These are phyloP conservation scores for Euthynnus affinis DNA, from an alignment of 2,797 vertebrate species.

Conservation along the genomic window DNA sequence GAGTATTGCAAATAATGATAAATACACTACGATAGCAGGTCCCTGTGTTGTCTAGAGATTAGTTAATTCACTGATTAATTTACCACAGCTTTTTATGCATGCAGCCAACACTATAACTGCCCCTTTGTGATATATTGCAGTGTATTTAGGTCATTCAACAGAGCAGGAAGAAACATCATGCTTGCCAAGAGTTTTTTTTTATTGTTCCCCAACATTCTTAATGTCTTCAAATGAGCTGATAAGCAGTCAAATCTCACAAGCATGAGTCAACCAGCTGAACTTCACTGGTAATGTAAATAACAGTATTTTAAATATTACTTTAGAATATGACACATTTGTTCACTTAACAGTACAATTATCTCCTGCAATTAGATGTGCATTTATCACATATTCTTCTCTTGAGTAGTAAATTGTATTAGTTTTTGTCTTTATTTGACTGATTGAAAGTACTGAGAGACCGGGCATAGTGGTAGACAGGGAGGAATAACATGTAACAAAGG, in stretches of 20 bases:
- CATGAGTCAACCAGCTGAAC: slow-evolving; percentile 24
- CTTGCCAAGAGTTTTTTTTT: slow-evolving; percentile 48
- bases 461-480: no score
- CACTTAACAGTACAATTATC: neutral
- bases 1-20: slow-evolving; percentile 22
- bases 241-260: slow-evolving; percentile 35
- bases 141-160: slow-evolving; percentile 53
- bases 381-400: neutral
- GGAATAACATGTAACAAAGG: no score
- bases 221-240: slow-evolving; percentile 24
- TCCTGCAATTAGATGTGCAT: neutral
- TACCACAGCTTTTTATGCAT: slow-evolving; percentile 11
- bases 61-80: slow-evolving; percentile 17
- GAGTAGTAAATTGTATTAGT: neutral
- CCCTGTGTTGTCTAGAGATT: neutral
- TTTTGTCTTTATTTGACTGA: no score
- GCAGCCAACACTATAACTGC: slow-evolving; percentile 47
- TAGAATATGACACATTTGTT: neutral
- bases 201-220: slow-evolving; percentile 49
- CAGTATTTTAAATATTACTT: no score
- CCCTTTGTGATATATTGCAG: slow-evolving; percentile 50
- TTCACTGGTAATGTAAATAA: no score
- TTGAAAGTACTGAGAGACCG: no score
- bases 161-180: slow-evolving; percentile 46
- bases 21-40: neutral